Base-by-base conservation (phyloP, 2,888 invertebrate species). In the Uloborus plumipes region DNA sequence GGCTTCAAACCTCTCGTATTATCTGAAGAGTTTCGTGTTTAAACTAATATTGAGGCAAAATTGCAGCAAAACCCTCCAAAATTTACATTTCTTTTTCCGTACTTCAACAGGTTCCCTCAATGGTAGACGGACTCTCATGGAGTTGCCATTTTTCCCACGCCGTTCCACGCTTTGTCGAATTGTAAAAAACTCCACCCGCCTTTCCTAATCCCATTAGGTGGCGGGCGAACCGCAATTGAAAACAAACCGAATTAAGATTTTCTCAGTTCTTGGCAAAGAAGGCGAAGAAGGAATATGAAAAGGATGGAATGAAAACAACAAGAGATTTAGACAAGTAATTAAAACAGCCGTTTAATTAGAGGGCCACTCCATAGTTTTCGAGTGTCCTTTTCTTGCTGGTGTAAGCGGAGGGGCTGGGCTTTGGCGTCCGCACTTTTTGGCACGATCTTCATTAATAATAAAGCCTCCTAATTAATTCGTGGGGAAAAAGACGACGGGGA, bases 391-490 rank as follows among this genome's bases (percentile, higher is more conserved):
- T 80, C 80, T 80, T 80, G 80, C 69, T 26, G 51, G 70, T 47
- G 71, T 69, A 81, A 81, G 80, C 74, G 74, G 74, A 80, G 81
- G 26, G 66, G 73, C 58, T 39, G 39, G 39, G 39, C 39, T 39
- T 39, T 39, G 39, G 53, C 81, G 75, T 71, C 75, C 70, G 75
- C 81, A 81, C 81, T 81, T 81, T 81, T 81, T 81, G 81, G 81
- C 81, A 75, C 74, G 81, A 75, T 75, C 70, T 81, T 75, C 81
- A 81, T 81, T 81, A 81, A 81, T 81, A 81, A 81, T 80, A 80
- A 81, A 76, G 74, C 75, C 65, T 75, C 81, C 81, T 81, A 81
- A 81, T 81, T 81, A 81, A 76, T 81, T 75, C 75, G 73, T 73
- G 15, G 61, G 74, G 70, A 74, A 70, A 75, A 81, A 75, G 74